These are phyloP conservation scores for Hormiphora californensis DNA, from an alignment of 37 sponge, comb jelly and placozoan species.

Conservation along the genomic window DNA sequence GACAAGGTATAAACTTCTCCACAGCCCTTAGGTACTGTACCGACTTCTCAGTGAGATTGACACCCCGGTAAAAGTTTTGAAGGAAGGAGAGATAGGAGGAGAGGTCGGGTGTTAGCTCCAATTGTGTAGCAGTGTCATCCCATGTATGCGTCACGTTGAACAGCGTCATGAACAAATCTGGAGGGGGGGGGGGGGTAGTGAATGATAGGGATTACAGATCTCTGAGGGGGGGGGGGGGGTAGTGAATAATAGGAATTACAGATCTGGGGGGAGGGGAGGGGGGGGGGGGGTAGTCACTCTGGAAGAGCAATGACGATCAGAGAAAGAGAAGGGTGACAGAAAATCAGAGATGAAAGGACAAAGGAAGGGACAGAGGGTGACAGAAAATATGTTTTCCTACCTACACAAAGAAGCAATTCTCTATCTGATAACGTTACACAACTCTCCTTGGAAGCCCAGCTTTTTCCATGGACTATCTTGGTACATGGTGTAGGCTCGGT, in stretches of 20 bases:
- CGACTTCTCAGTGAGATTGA: constrained; percentile 1
- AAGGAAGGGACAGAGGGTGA: not conserved
- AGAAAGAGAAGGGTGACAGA: too few relatives aligned
- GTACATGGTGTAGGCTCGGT: not conserved
- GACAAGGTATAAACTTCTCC: constrained; percentile 6
- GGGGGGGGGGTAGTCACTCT: too few relatives aligned
- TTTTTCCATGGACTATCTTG: not conserved
- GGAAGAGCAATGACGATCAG: too few relatives aligned
- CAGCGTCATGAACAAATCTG: constrained; percentile 40
- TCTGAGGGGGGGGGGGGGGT: too few relatives aligned
- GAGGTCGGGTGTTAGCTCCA: not conserved
- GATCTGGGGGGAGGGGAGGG: too few relatives aligned
- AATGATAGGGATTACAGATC: too few relatives aligned
- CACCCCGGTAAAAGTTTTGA: not conserved
- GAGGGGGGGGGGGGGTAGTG: not conserved
- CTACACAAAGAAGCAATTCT: not conserved
- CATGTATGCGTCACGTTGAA: constrained; percentile 30
- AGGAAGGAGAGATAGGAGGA: not conserved
- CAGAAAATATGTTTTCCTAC: not conserved
- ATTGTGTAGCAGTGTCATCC: not conserved
- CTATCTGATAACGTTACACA: not conserved
- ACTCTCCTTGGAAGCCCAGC: not conserved
- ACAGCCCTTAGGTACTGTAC: not conserved
- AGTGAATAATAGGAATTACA: too few relatives aligned
- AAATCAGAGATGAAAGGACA: not conserved